phyloP scores from a whole-genome alignment of 1,140 invertebrate species.

The Choristoneura fumiferana region DNA sequence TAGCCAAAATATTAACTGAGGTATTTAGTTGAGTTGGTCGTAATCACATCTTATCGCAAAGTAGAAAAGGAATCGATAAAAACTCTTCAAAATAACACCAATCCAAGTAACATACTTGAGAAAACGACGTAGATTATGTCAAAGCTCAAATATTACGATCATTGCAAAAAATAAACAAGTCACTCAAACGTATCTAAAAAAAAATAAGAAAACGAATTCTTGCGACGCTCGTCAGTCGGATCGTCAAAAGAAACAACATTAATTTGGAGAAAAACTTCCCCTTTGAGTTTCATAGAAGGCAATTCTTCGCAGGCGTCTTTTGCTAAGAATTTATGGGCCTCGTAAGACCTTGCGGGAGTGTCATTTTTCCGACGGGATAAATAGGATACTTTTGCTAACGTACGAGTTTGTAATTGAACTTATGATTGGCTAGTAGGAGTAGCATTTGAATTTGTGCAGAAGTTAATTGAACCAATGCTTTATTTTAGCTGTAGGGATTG shows the following conservation, averaged over 20 bases:
- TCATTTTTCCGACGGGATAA: not conserved
- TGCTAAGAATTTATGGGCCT: not conserved
- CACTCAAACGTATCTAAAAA: not conserved
- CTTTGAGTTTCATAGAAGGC: constrained; percentile 7
- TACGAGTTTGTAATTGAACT: not conserved
- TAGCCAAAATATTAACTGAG: no score
- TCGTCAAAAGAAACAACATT: constrained; percentile 7
- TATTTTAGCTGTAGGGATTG: no score
- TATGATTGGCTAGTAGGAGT: no score
- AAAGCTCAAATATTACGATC: no score
- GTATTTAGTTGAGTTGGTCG: no score
- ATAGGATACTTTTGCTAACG: not conserved
- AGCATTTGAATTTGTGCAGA: no score
- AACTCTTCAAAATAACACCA: no score
- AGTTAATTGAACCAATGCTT: no score
- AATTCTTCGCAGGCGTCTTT: not conserved
- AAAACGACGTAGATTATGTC: no score
- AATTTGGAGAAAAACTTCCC: not conserved
- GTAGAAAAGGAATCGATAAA: no score
- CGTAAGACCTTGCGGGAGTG: not conserved
- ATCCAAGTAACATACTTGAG: no score
- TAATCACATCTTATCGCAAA: no score
- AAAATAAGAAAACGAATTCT: constrained; percentile 18
- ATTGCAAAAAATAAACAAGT: not conserved
- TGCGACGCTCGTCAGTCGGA: not conserved